Conservation (phyloP, 2,113 vertebrate species). For the Alligator mississippiensis region DNA sequence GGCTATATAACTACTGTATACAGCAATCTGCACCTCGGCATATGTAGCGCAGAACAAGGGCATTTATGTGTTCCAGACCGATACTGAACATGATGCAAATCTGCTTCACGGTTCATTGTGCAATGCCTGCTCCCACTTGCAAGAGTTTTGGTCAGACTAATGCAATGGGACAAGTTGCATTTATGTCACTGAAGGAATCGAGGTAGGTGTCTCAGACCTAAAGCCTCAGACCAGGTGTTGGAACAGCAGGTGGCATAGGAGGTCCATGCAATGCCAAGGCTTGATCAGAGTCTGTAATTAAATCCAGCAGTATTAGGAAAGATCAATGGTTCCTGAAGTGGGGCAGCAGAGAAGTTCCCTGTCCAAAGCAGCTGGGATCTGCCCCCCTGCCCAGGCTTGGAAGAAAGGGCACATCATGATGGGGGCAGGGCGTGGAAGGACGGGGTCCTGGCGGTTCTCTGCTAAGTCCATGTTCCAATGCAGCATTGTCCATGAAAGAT, state of each 20-base stretch:
- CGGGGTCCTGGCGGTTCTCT: neutral
- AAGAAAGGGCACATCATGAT: too few species aligned
- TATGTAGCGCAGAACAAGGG: neutral
- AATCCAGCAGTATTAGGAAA: rapidly evolving
- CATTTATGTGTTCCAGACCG: neutral
- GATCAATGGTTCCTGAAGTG: neutral
- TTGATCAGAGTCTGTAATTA: neutral
- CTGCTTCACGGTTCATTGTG: too few species aligned
- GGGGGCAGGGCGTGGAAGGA: neutral
- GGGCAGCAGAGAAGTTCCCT: neutral
- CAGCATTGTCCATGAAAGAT: neutral
- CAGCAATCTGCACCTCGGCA: neutral
- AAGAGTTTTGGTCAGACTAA: neutral
- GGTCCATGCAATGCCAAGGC: rapidly evolving
- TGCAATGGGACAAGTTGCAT: too few species aligned
- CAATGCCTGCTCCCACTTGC: neutral
- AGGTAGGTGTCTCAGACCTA: too few species aligned
- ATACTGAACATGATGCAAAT: neutral
- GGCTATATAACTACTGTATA: neutral
- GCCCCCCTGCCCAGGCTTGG: neutral
- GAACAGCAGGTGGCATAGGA: neutral
- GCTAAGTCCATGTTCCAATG: neutral
- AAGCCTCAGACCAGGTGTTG: neutral
- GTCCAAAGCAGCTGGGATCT: neutral
- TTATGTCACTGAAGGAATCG: too few species aligned